These are phyloP conservation scores for Zootermopsis nevadensis DNA, from an alignment of 2,888 invertebrate genomes.

Conservation along the genomic window DNA sequence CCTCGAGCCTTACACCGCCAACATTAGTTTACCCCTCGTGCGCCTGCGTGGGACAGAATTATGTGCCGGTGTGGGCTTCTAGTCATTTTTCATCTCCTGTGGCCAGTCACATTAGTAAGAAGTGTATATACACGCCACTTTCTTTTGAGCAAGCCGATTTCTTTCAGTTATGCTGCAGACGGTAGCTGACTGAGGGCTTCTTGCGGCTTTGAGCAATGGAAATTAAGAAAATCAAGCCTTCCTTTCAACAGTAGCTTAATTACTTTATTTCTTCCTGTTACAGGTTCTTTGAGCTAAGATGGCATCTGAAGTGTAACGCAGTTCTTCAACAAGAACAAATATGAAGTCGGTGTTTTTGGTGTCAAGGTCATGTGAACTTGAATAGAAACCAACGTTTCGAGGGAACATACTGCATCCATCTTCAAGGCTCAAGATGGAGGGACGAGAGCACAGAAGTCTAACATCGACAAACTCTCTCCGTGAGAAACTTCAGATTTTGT, in stretches of 20 bases:
- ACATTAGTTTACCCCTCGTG: too few species aligned
- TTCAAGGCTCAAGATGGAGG: too few species aligned
- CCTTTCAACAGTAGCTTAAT: conserved; percentile 39
- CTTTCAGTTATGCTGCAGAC: background rate
- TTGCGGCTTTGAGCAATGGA: background rate
- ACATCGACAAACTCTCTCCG: too few species aligned
- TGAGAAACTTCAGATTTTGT: too few species aligned
- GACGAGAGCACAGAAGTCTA: too few species aligned
- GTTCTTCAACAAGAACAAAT: background rate
- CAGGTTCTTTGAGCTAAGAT: background rate
- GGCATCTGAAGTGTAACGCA: background rate
- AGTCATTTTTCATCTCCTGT: background rate
- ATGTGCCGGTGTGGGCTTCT: background rate
- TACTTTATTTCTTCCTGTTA: conserved; percentile 37
- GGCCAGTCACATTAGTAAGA: background rate
- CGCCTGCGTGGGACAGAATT: background rate
- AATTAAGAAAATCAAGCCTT: conserved; percentile 26
- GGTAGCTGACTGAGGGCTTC: background rate
- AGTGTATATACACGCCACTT: background rate
- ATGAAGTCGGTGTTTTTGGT: too few species aligned
- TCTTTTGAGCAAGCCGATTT: conserved; percentile 4
- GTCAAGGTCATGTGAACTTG: too few species aligned
- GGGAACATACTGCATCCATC: too few species aligned
- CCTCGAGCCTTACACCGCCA: too few species aligned
- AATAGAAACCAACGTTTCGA: too few species aligned